Conservation (phyloP, 1,140 invertebrate genomes). For the Heliconius congener region DNA sequence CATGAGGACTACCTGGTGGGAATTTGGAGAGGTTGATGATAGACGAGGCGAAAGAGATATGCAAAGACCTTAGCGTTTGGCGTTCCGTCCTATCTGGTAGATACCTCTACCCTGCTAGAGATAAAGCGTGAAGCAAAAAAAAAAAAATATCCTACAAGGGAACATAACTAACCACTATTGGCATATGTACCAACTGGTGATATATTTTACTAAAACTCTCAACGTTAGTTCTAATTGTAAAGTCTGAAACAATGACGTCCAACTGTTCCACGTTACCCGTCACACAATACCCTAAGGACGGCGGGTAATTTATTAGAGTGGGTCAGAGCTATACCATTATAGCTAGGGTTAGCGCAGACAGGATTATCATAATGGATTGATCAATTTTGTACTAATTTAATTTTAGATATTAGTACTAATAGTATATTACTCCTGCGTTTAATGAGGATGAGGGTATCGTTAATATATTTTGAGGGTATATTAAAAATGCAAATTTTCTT, state of each 20-base stretch:
- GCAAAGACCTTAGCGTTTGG: too few species aligned
- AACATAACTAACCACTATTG: background rate
- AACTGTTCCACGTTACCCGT: constrained; percentile 3
- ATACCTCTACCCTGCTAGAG: too few species aligned
- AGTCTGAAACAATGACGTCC: constrained; percentile 5
- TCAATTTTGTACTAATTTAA: background rate
- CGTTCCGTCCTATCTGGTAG: too few species aligned
- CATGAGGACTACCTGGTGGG: too few species aligned
- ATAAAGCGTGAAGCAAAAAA: too few species aligned
- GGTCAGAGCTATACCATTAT: constrained; percentile 6
- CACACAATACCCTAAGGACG: background rate
- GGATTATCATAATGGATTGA: constrained; percentile 1
- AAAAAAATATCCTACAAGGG: too few species aligned
- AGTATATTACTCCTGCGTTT: background rate
- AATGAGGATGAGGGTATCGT: too few species aligned
- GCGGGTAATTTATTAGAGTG: constrained; percentile 9
- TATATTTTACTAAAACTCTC: background rate
- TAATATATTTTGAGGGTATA: too few species aligned
- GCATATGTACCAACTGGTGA: background rate
- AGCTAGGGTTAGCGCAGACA: background rate
- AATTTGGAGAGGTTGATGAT: too few species aligned
- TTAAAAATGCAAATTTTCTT: too few species aligned
- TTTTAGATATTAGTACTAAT: background rate
- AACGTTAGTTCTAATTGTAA: background rate
- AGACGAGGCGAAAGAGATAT: too few species aligned